Percentiles rank a stretch among this genome's conserved stretches.
These are phyloP conservation scores for Muntiacus reevesi DNA, from an alignment of 2,113 vertebrate genomes.

Conservation along the genomic window DNA sequence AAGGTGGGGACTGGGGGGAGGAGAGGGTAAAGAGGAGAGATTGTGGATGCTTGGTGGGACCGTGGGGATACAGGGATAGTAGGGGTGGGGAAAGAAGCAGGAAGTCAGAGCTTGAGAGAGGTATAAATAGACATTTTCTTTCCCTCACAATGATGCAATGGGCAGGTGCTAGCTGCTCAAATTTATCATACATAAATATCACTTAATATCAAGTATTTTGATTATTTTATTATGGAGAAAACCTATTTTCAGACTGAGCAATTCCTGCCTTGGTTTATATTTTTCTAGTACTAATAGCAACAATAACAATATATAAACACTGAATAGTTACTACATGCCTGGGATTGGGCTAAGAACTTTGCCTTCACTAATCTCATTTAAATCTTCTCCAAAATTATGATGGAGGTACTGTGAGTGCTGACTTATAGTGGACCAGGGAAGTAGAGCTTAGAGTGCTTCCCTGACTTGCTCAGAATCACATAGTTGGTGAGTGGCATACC, in stretches of 20 bases:
- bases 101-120: background rate
- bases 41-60: background rate
- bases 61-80: fast-evolving
- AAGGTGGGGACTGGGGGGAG: background rate
- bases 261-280: background rate
- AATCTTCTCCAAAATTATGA: background rate
- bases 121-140: background rate
- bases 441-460: background rate
- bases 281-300: background rate
- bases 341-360: background rate
- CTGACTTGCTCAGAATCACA: background rate
- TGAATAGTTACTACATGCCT: background rate
- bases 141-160: background rate
- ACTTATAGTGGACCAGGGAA: background rate
- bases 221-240: background rate
- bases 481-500: no score
- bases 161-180: background rate
- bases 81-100: background rate
- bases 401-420: background rate
- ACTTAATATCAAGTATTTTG: background rate
- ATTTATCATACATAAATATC: background rate
- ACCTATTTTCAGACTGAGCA: background rate
- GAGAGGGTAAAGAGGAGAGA: background rate
- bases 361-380: background rate
- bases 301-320: background rate